These are phyloP conservation scores for Gephyroberyx darwinii DNA, from an alignment of 2,797 vertebrate genomes.

Conservation along the genomic window DNA sequence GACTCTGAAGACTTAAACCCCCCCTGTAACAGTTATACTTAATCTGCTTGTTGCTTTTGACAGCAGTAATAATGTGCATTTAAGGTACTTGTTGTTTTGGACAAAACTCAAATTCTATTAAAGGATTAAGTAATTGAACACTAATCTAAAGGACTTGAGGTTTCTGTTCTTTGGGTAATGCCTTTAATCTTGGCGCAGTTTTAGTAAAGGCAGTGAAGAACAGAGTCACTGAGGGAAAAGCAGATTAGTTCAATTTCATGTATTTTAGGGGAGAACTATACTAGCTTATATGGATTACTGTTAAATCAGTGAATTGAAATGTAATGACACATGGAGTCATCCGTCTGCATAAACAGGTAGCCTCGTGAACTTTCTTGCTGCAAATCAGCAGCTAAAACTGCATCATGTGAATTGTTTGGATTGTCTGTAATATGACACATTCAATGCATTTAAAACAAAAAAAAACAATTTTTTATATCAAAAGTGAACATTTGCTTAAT, in stretches of 20 bases:
- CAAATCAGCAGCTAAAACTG: conserved; percentile 1
- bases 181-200: conserved; percentile 81
- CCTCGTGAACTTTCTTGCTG: conserved; percentile 28
- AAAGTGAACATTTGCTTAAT: conserved; percentile 8
- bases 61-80: conserved; percentile 68
- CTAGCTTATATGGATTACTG: conserved; percentile 79
- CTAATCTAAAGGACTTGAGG: conserved; percentile 78
- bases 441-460: conserved; percentile 10
- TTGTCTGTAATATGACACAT: background rate
- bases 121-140: conserved; percentile 83
- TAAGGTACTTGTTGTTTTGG: conserved; percentile 76
- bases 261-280: conserved; percentile 74
- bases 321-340: conserved; percentile 65
- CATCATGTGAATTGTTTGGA: conserved; percentile 24
- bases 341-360: conserved; percentile 53
- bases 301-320: conserved; percentile 75
- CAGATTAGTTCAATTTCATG: conserved; percentile 81
- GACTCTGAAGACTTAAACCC: conserved; percentile 43
- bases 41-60: conserved; percentile 70
- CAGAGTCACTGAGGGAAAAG: conserved; percentile 72
- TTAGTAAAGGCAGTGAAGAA: conserved; percentile 71
- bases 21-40: conserved; percentile 57
- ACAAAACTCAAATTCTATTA: conserved; percentile 80
- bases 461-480: background rate
- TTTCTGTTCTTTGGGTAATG: conserved; percentile 81